phyloP scores from a whole-genome alignment of 1,140 invertebrate species.

The Saccostrea cuccullata region DNA sequence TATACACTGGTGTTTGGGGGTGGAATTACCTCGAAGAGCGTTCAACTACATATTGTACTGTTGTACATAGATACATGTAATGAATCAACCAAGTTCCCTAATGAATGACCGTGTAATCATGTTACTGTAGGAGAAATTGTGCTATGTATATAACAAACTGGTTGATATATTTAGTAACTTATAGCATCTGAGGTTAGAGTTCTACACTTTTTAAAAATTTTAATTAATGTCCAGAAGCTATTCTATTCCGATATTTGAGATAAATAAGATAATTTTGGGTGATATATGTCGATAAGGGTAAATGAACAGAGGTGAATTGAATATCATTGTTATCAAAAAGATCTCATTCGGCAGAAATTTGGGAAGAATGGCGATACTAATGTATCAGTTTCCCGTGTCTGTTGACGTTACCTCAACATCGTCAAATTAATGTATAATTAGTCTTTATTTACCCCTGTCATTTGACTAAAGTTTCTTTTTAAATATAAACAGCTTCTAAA shows the following conservation, averaged over 20 bases:
- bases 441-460: neutral
- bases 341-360: neutral
- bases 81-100: no score
- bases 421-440: conserved; percentile 8
- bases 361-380: neutral
- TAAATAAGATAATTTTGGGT: neutral
- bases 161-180: no score
- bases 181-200: no score
- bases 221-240: neutral
- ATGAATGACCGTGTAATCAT: no score
- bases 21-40: no score
- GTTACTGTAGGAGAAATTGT: no score
- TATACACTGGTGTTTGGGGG: no score
- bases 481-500: neutral
- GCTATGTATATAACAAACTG: neutral
- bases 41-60: no score
- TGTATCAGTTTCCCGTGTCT: conserved; percentile 8
- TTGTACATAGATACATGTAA: no score
- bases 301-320: neutral
- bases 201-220: no score
- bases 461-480: neutral
- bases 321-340: neutral
- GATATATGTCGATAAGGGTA: neutral
- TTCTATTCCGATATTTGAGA: neutral
- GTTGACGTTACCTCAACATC: neutral